phyloP scores from a whole-genome alignment of 2,797 vertebrate genomes.

The Neosalanx taihuensis region DNA sequence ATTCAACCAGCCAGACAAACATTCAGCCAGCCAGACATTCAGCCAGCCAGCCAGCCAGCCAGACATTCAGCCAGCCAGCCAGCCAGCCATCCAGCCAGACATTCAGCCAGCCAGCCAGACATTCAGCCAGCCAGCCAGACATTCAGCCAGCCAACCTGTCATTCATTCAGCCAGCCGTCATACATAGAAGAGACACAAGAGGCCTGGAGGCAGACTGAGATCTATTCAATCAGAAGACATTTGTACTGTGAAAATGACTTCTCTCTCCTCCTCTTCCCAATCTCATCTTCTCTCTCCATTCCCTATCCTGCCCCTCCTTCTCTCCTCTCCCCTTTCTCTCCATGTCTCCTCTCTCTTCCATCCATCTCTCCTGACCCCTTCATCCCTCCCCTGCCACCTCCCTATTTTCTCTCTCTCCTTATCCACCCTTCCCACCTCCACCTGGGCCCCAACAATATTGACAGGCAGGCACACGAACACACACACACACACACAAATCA shows the following conservation, averaged over 20 bases:
- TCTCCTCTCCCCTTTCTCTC: background rate
- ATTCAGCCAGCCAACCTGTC: background rate
- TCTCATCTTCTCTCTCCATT: background rate
- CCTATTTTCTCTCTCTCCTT: too few relatives aligned
- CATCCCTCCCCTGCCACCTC: too few relatives aligned
- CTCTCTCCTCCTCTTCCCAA: background rate
- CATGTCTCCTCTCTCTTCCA: background rate
- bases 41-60: background rate
- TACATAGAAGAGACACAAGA: background rate
- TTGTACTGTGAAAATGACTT: constrained; percentile 24
- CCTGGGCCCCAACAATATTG: too few relatives aligned
- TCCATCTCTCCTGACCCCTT: background rate
- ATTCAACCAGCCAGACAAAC: background rate
- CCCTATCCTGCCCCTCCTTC: background rate
- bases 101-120: background rate
- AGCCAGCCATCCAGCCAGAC: background rate
- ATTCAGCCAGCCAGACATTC: background rate
- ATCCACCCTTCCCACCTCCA: too few relatives aligned
- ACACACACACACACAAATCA: background rate
- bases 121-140: background rate
- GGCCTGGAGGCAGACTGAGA: background rate
- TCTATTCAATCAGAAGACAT: background rate
- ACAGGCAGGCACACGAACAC: background rate
- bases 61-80: background rate
- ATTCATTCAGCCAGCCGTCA: background rate